phyloP scores from a whole-genome alignment of 2,113 vertebrate species.

The Pelecanoides urinatrix region DNA sequence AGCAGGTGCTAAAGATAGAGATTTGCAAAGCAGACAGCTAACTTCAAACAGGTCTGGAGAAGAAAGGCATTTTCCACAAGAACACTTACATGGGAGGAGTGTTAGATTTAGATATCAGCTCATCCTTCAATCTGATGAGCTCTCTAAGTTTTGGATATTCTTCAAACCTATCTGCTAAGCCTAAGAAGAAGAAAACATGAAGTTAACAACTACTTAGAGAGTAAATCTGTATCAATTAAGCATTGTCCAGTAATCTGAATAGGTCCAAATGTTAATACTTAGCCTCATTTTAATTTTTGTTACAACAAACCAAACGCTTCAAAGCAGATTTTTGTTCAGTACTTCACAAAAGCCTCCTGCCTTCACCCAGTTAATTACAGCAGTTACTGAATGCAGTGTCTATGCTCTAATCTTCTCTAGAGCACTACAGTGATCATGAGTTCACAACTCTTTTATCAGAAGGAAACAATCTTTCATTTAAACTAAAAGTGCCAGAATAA shows the following conservation, averaged over 20 bases:
- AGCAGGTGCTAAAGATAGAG: conserved; percentile 6
- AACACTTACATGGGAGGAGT: conserved; percentile 93
- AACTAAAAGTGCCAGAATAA: neutral
- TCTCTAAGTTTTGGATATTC: conserved; percentile 98
- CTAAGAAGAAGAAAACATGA: conserved; percentile 70
- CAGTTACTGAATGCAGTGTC: neutral
- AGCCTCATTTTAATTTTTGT: neutral
- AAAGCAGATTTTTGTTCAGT: neutral
- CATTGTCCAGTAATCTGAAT: neutral
- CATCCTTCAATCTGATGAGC: conserved; percentile 96
- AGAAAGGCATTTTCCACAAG: conserved; percentile 33
- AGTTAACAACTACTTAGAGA: conserved; percentile 30
- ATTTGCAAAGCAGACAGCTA: conserved; percentile 26
- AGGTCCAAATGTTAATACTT: neutral
- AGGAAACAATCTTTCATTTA: neutral
- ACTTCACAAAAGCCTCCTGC: neutral
- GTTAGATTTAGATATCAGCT: conserved; percentile 93
- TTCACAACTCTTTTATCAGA: neutral
- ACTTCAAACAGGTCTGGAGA: conserved; percentile 39
- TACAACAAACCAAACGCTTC: neutral
- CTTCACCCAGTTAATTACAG: neutral
- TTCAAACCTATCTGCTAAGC: conserved; percentile 97
- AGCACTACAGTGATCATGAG: neutral
- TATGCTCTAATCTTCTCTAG: neutral
- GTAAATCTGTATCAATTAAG: neutral